Base-by-base conservation (phyloP, 2,888 invertebrate genomes). In the Seira musarum region DNA sequence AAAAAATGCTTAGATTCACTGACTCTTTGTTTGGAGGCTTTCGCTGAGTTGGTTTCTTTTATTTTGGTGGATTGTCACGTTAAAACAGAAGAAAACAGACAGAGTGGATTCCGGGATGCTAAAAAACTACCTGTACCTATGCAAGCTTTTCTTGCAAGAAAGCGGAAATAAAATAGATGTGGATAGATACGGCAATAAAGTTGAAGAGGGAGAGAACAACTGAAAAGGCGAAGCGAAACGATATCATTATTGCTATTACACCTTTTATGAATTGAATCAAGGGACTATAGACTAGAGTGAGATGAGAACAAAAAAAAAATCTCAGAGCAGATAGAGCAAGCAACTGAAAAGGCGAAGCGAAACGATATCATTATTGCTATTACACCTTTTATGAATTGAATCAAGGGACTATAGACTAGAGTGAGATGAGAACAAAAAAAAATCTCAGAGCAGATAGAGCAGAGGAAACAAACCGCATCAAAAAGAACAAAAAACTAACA, bases 381-480 rank as follows among this genome's bases (percentile, higher is more conserved):
- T 66, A 73, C 73, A 40, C 65, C 72, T 53, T 49, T 49, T 35
- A 30, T 30, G 30, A 30, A 30, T 30, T 30, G 30, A 30, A 30
- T 30, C 30, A 30, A 30, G 30, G 30, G 30, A 30, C 30, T 30
- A 5, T 2, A 65, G 49, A 19, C 24, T 3, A 1, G 30, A 53
- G 19, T 64, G 40, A 73, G 49, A 66, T 57, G 46, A 74, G 67
- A 66, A 74, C 60, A 67, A 74, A 67, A 73, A 30, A 30, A 64
- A 65, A 73, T 63, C 65, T 19, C 35, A 53, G 57, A 24, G 46
- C n/a, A 72, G 61, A 71, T n/a, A 71, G 64, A 75, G 19, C 24
- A 63, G 61, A 71, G 53, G 53, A 63, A 69, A 30, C 30, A 78
- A 78, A 78, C 78, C 78, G 72, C 78, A 78, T 63, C 67, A 68